A percentile compares a stretch with the other conserved stretches of the same genome.
Conservation (phyloP, 1,140 invertebrate species). For the Phocides pigmalion region DNA sequence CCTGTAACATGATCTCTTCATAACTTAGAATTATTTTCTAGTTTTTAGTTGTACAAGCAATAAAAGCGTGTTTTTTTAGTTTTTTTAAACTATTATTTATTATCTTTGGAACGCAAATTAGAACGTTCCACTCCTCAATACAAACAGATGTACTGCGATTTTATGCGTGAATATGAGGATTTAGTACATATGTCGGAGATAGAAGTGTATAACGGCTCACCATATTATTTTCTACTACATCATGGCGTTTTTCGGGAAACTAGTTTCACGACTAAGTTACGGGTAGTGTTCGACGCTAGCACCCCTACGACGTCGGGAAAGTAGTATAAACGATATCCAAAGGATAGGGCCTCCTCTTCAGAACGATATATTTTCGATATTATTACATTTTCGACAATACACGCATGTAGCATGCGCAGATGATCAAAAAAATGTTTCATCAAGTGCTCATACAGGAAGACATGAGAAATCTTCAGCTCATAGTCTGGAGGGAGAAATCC, state of each 20-base stretch:
- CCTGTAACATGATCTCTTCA: no score
- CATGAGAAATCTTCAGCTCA: background rate
- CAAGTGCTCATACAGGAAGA: background rate
- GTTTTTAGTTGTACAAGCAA: no score
- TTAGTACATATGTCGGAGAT: slow-evolving; percentile 45
- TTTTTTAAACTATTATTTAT: no score
- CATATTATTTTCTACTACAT: slow-evolving; percentile 64
- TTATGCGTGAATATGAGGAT: slow-evolving; percentile 46
- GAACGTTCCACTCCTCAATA: slow-evolving; percentile 31
- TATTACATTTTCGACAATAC: slow-evolving; percentile 43
- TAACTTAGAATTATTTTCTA: no score
- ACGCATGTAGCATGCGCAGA: slow-evolving; percentile 45
- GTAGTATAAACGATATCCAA: slow-evolving; percentile 57
- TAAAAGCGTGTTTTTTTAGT: no score
- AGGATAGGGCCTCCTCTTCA: slow-evolving; percentile 57
- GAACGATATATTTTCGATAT: slow-evolving; percentile 52
- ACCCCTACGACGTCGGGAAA: slow-evolving; percentile 37
- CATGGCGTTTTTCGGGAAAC: slow-evolving; percentile 52
- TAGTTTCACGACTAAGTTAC: slow-evolving; percentile 56
- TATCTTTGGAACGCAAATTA: slow-evolving; percentile 46
- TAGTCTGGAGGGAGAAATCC: background rate
- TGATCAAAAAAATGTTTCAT: slow-evolving; percentile 46
- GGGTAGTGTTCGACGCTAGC: slow-evolving; percentile 57
- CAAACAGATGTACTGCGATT: slow-evolving; percentile 42
- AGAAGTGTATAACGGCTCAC: slow-evolving; percentile 5